These are phyloP conservation scores for Plectropomus leopardus DNA, from an alignment of 2,113 vertebrate genomes.

Conservation along the genomic window DNA sequence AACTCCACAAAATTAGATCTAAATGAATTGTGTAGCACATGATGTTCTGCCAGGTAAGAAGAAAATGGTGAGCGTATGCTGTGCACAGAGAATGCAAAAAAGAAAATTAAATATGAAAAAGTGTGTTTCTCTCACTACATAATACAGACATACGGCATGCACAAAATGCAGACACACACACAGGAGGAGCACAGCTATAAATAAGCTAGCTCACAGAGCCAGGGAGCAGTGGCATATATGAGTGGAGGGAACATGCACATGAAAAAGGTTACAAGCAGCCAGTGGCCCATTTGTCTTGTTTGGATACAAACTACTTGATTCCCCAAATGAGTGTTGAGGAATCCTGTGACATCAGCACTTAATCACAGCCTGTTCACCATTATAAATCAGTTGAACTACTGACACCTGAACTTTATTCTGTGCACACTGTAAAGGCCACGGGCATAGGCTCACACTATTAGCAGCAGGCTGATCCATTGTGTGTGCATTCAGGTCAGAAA, in stretches of 20 bases:
- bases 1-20: not conserved
- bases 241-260: slow-evolving; percentile 72
- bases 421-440: slow-evolving; percentile 83
- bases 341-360: slow-evolving; percentile 81
- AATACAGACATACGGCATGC: slow-evolving; percentile 27
- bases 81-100: not conserved
- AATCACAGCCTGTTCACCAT: slow-evolving; percentile 81
- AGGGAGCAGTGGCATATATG: slow-evolving; percentile 74
- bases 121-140: slow-evolving; percentile 20
- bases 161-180: slow-evolving; percentile 48
- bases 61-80: not conserved
- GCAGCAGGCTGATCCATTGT: slow-evolving; percentile 83
- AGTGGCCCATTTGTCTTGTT: slow-evolving; percentile 84
- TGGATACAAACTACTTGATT: slow-evolving; percentile 84
- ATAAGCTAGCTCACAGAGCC: slow-evolving; percentile 73
- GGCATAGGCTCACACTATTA: slow-evolving; percentile 76
- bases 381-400: slow-evolving; percentile 89
- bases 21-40: slow-evolving; percentile 21
- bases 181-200: slow-evolving; percentile 70
- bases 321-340: slow-evolving; percentile 84
- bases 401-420: slow-evolving; percentile 87
- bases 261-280: slow-evolving; percentile 84
- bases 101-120: slow-evolving; percentile 19
- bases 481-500: slow-evolving; percentile 84
- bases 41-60: not conserved